phyloP scores from a whole-genome alignment of 2,888 invertebrate species.

The Pristionchus exspectatus region DNA sequence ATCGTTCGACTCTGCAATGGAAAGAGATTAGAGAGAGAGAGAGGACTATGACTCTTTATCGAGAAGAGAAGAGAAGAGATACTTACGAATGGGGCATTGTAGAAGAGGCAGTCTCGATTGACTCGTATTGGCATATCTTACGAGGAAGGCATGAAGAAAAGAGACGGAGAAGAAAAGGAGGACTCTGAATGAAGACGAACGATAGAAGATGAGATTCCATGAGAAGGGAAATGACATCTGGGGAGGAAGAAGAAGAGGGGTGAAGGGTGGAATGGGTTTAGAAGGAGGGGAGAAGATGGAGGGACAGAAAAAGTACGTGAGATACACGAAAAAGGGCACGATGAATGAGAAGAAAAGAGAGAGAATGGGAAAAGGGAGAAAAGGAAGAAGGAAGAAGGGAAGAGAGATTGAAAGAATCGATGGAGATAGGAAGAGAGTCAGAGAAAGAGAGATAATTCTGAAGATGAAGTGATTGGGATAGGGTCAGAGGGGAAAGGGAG shows the following conservation, averaged over 20 bases:
- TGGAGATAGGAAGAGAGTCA: slow-evolving; percentile 19
- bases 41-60: not conserved
- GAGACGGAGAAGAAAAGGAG: slow-evolving; percentile 40
- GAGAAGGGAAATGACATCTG: not conserved
- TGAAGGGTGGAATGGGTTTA: not conserved
- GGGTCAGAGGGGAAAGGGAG: not conserved
- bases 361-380: not conserved
- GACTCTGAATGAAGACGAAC: slow-evolving; percentile 47
- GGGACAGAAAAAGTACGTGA: not conserved
- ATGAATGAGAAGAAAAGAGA: slow-evolving; percentile 10
- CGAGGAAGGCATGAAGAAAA: slow-evolving; percentile 44
- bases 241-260: not conserved
- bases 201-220: slow-evolving; percentile 42
- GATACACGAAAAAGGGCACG: slow-evolving; percentile 45
- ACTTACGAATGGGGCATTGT: slow-evolving; percentile 41
- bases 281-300: not conserved
- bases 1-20: slow-evolving; percentile 46
- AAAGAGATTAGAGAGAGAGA: not conserved
- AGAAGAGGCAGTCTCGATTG: not conserved
- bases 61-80: not conserved
- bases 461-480: slow-evolving; percentile 16
- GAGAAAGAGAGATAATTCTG: slow-evolving; percentile 1
- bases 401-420: slow-evolving; percentile 25
- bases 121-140: slow-evolving; percentile 35
- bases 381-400: slow-evolving; percentile 3